phyloP scores from a whole-genome alignment of 2,888 invertebrate genomes.

The Drosophila kuntzei region DNA sequence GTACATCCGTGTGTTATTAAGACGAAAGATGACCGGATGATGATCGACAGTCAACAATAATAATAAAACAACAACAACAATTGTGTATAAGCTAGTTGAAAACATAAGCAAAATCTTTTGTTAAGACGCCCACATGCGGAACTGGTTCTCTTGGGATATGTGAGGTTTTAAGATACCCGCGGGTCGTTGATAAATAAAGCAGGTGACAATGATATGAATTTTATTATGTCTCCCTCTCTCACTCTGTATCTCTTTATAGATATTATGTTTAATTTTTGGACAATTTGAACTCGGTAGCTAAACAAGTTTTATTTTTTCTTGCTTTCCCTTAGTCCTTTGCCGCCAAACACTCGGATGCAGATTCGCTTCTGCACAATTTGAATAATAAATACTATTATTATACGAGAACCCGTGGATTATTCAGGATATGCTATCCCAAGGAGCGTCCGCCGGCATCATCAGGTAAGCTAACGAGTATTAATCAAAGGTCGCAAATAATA shows the following conservation, averaged over 20 bases:
- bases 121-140: constrained; percentile 45
- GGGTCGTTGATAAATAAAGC: constrained; percentile 11
- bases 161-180: background rate
- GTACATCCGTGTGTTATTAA: constrained; percentile 56
- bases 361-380: constrained; percentile 90
- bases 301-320: background rate
- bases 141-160: constrained; percentile 18
- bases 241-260: background rate
- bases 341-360: constrained; percentile 89
- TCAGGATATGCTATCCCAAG: constrained; percentile 97
- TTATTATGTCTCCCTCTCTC: background rate
- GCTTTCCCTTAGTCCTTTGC: constrained; percentile 89
- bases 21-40: constrained; percentile 56
- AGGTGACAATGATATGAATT: constrained; percentile 27
- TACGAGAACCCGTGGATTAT: constrained; percentile 96
- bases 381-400: constrained; percentile 95
- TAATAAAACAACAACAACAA: background rate
- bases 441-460: constrained; percentile 91
- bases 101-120: constrained; percentile 19
- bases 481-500: background rate
- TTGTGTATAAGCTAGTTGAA: constrained; percentile 16
- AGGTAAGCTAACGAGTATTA: constrained; percentile 88
- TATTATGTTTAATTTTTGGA: constrained; percentile 13
- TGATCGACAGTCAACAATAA: constrained; percentile 25
- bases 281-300: constrained; percentile 21